A percentile compares a stretch with the other conserved stretches of the same genome.
Evolutionary conservation across 2,888 invertebrate species (phyloP).

Genomic region (Morpho deidamia): DNA sequence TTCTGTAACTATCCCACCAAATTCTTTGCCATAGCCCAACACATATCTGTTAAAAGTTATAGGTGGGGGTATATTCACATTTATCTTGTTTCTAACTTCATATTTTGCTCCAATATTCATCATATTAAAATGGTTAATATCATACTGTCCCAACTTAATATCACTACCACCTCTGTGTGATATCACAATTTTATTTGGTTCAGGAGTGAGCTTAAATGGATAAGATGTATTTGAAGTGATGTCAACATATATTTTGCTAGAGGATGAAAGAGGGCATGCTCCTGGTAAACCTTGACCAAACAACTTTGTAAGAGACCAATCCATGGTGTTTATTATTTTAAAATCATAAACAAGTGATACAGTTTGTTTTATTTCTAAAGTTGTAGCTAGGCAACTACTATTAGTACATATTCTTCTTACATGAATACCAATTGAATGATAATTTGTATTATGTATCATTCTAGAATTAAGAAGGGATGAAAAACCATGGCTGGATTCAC

Average conservation of each 20-base stretch:
- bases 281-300: slow-evolving; percentile 92
- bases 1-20: slow-evolving; percentile 92
- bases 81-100: slow-evolving; percentile 62
- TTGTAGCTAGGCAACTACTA: slow-evolving; percentile 76
- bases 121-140: slow-evolving; percentile 79
- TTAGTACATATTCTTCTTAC: slow-evolving; percentile 87
- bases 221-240: slow-evolving; percentile 80
- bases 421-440: slow-evolving; percentile 93
- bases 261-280: slow-evolving; percentile 88
- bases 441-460: slow-evolving; percentile 94
- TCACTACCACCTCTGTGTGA: slow-evolving; percentile 85
- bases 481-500: slow-evolving; percentile 93
- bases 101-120: slow-evolving; percentile 84
- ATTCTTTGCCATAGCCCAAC: slow-evolving; percentile 94
- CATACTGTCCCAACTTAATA: slow-evolving; percentile 84
- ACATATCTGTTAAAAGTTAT: slow-evolving; percentile 88
- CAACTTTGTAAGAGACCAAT: slow-evolving; percentile 92
- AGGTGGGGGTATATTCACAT: slow-evolving; percentile 79
- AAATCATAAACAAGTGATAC: slow-evolving; percentile 93
- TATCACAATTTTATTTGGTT: slow-evolving; percentile 75
- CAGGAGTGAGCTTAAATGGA: slow-evolving; percentile 81
- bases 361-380: slow-evolving; percentile 90
- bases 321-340: slow-evolving; percentile 80
- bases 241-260: slow-evolving; percentile 90
- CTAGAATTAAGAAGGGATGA: slow-evolving; percentile 93